Percentiles rank a stretch among this genome's conserved stretches.
Evolutionary conservation across 2,113 vertebrate genomes (phyloP).

Genomic region (Elephas maximus): DNA sequence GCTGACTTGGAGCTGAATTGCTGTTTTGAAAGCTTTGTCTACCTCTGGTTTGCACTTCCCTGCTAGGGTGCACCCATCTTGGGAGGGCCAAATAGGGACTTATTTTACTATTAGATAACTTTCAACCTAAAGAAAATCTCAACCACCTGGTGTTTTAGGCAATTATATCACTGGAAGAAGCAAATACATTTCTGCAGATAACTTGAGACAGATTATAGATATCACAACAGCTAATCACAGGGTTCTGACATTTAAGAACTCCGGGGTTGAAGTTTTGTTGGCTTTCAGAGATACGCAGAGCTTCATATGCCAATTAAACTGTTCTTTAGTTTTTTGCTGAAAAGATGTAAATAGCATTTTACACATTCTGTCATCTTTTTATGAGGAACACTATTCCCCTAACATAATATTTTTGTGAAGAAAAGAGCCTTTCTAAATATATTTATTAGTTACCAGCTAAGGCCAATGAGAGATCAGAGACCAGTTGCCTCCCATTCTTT

Average conservation of each 20-base stretch:
- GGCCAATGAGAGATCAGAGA: neutral
- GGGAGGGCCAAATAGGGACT: neutral
- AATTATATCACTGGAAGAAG: conserved; percentile 31
- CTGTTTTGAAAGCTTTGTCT: neutral
- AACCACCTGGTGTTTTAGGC: neutral
- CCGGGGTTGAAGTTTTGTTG: conserved; percentile 47
- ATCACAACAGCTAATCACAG: conserved; percentile 65
- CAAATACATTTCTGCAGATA: conserved; percentile 48
- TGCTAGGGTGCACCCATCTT: rapidly evolving
- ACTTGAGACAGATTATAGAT: conserved; percentile 62
- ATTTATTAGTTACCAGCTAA: conserved; percentile 57
- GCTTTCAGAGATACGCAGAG: conserved; percentile 65
- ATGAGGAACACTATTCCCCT: conserved; percentile 52
- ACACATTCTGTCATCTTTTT: conserved; percentile 66
- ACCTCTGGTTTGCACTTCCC: neutral
- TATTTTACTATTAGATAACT: neutral
- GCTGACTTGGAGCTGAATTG: neutral
- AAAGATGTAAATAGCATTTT: conserved; percentile 69
- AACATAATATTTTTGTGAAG: conserved; percentile 46
- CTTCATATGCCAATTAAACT: conserved; percentile 69
- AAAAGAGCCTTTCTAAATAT: conserved; percentile 60
- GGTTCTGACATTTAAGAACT: conserved; percentile 76
- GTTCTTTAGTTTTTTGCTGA: conserved; percentile 57
- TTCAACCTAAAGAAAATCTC: neutral
- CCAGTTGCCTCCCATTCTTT: neutral